Base-by-base conservation (phyloP, 2,797 vertebrate genomes). In the Sebastes glaucus region DNA sequence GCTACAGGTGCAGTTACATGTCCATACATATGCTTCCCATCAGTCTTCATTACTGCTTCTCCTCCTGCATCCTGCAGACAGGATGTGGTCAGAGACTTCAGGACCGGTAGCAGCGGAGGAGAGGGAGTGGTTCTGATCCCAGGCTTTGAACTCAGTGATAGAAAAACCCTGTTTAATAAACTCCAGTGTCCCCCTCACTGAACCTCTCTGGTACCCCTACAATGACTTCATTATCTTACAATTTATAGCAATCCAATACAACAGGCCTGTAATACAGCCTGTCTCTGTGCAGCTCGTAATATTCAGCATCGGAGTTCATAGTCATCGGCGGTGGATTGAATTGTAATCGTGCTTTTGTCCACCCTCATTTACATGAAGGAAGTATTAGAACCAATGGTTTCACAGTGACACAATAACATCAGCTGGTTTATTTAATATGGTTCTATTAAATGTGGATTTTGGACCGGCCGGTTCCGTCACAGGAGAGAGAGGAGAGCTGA, bases 11-110 rank as follows among this genome's bases (percentile, higher is more conserved):
- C 64, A 67, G 52, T 46, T 64, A 20, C 66, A 22, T 63, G 61
- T 35, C 55, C 61, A 13, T 56, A 73, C 71, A 73, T 65, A 69
- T 63, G 42, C 30, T 77, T 59, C 60, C 35, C 57, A 71, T 77
- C 59, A 70, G 64, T 77, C 77, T 38, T 82, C 84, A 80, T 76
- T 76, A 75, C 33, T 11, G 10, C 28, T 65, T 6, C 57, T 70
- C 52, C 14, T 60, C 56, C 60, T 59, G 63, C 72, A 64, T 55
- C 14, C 61, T 65, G 33, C 11, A n/a, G 68, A 59, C 49, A 69
- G 61, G 77, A 76, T 27, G 69, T 22, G 77, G 77, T 38, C 70
- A 52, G 57, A 77, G 52, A 72, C 32, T 57, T 75, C 35, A 32
- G 49, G 42, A 14, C 16, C n/a, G 5, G 49, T 20, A 76, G 67